Percentiles rank a stretch among this genome's conserved stretches.
phyloP scores from a whole-genome alignment of 2,113 vertebrate genomes.

The Crotalus viridis region DNA sequence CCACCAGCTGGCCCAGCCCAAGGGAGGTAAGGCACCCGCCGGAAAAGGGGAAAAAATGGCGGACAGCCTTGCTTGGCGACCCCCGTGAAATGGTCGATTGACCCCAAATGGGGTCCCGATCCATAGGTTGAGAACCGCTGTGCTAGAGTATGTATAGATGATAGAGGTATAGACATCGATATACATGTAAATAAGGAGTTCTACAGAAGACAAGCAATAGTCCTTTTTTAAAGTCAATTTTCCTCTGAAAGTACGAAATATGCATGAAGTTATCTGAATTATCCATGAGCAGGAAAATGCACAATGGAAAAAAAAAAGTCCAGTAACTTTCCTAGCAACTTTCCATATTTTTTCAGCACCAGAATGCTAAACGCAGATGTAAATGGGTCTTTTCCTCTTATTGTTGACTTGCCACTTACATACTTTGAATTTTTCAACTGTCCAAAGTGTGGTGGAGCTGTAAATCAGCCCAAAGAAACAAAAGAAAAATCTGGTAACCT shows the following conservation, averaged over 20 bases:
- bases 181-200: neutral
- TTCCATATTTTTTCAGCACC: slow-evolving; percentile 16
- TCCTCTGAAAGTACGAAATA: slow-evolving; percentile 39
- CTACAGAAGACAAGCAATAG: neutral
- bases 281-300: neutral
- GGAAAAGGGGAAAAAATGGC: too few relatives aligned
- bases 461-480: slow-evolving; percentile 13
- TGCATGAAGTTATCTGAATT: slow-evolving; percentile 8
- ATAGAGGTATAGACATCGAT: neutral
- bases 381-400: neutral
- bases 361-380: neutral
- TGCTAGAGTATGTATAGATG: neutral
- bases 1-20: too few relatives aligned
- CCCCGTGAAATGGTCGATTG: too few relatives aligned
- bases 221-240: neutral
- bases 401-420: neutral
- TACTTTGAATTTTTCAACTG: slow-evolving; percentile 4
- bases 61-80: too few relatives aligned
- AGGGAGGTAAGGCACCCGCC: too few relatives aligned
- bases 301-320: neutral
- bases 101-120: too few relatives aligned
- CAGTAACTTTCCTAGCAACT: neutral
- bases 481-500: slow-evolving; percentile 18
- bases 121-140: too few relatives aligned
- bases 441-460: slow-evolving; percentile 8